Percentiles rank a stretch among this genome's conserved stretches.
Conservation (phyloP, 37 sponge, comb jelly and placozoan genomes). For the Beroe forskalii region DNA sequence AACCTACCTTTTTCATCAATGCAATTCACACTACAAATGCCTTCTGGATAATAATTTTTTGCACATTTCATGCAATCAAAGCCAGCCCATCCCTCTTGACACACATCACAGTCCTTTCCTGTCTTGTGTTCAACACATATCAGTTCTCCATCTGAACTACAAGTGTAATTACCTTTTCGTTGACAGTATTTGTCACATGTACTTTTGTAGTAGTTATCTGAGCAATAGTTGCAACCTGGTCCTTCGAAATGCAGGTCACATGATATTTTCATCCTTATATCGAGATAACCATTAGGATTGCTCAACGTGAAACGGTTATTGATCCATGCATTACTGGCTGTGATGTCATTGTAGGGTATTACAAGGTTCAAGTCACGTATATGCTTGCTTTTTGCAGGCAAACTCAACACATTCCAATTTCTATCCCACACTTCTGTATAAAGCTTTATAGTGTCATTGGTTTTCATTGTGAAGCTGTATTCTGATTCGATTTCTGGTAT, state of each 20-base stretch:
- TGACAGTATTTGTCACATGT: neutral
- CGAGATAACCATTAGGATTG: neutral
- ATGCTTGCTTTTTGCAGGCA: neutral
- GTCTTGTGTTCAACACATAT: constrained; percentile 2
- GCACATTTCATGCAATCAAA: constrained; percentile 19
- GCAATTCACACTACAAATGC: neutral
- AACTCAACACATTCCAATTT: too few relatives aligned
- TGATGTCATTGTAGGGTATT: neutral
- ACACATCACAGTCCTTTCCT: constrained; percentile 23
- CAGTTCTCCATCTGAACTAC: neutral
- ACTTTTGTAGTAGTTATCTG: neutral
- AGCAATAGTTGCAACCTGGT: constrained; percentile 24
- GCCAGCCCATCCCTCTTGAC: neutral
- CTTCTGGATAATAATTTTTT: constrained; percentile 8
- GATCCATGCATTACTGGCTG: neutral
- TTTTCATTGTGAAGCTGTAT: neutral
- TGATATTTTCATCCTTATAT: neutral
- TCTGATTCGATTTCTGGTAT: neutral
- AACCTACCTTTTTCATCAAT: neutral
- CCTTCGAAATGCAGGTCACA: neutral
- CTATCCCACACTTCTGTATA: neutral
- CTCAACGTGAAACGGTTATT: neutral
- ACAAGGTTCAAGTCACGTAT: neutral
- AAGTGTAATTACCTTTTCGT: constrained; percentile 7
- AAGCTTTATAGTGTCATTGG: neutral